These are phyloP conservation scores for Xenopus borealis DNA, from an alignment of 2,113 vertebrate genomes.

Conservation along the genomic window DNA sequence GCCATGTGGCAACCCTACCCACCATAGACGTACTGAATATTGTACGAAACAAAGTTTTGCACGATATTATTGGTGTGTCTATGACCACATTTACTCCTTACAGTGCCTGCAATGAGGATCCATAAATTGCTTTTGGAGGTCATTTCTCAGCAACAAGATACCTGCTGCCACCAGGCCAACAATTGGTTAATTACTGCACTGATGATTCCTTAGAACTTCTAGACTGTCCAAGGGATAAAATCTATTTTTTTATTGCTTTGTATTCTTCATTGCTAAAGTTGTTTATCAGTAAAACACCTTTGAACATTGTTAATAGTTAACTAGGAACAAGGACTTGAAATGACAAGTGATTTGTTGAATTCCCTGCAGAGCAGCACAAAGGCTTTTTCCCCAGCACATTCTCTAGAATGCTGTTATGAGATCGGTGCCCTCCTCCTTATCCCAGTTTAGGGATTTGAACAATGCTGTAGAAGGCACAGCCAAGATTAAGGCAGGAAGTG, in stretches of 20 bases:
- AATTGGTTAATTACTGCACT: too few species aligned
- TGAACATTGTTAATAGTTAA: slow-evolving; percentile 64
- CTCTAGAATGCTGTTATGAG: slow-evolving; percentile 35
- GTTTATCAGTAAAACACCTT: slow-evolving; percentile 58
- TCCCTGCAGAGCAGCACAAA: slow-evolving; percentile 33
- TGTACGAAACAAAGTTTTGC: too few species aligned
- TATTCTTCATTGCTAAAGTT: slow-evolving; percentile 53
- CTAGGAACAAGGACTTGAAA: slow-evolving; percentile 56
- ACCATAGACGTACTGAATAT: too few species aligned
- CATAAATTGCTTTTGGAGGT: too few species aligned
- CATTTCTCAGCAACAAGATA: too few species aligned
- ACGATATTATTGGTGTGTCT: too few species aligned
- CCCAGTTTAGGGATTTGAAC: slow-evolving; percentile 37
- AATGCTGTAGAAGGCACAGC: slow-evolving; percentile 26
- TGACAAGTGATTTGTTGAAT: slow-evolving; percentile 55
- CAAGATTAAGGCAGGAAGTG: slow-evolving; percentile 48
- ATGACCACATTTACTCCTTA: too few species aligned
- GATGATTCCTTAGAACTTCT: not conserved
- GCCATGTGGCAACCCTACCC: too few species aligned
- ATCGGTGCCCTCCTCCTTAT: slow-evolving; percentile 26
- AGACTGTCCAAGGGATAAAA: not conserved
- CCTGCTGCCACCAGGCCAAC: too few species aligned
- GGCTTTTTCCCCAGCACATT: slow-evolving; percentile 40
- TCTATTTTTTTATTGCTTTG: slow-evolving; percentile 51
- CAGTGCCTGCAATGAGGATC: too few species aligned